Conservation (phyloP, 1,140 invertebrate genomes). For the Drosophila varians region DNA sequence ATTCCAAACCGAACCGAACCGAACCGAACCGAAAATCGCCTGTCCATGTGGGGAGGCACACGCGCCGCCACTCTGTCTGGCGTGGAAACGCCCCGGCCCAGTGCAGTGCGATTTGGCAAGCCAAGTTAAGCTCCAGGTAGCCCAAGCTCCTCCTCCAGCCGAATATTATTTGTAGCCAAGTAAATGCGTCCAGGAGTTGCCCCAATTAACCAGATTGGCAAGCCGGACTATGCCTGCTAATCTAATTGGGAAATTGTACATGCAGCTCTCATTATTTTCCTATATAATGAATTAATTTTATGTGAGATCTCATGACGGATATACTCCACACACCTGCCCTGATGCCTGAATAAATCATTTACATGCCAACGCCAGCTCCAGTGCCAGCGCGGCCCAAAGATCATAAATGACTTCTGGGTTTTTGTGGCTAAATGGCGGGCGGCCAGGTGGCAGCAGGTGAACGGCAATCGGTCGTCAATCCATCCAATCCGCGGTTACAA, state of each 20-base stretch:
- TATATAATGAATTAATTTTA: constrained; percentile 36
- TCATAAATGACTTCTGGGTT: constrained; percentile 65
- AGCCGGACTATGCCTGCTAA: constrained; percentile 16
- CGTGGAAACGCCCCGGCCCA: constrained; percentile 7
- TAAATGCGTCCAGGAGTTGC: constrained; percentile 11
- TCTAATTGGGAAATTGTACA: constrained; percentile 20
- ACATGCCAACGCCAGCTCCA: constrained; percentile 11
- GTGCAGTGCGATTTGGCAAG: constrained; percentile 42
- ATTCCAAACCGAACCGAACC: not conserved
- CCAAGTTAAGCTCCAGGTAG: constrained; percentile 18
- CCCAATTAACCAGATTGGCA: constrained; percentile 16
- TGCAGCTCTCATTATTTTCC: constrained; percentile 30
- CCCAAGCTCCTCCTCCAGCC: constrained; percentile 2
- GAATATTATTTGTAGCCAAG: constrained; percentile 29
- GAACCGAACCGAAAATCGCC: constrained; percentile 2
- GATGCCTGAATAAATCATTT: constrained; percentile 15
- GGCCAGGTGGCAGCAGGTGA: no score
- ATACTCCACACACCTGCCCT: constrained; percentile 25
- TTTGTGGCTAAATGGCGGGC: constrained; percentile 35
- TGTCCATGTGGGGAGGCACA: constrained; percentile 18
- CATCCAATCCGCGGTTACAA: constrained; percentile 12
- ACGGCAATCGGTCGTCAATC: constrained; percentile 64
- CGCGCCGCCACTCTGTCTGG: constrained; percentile 28
- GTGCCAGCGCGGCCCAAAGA: constrained; percentile 24
- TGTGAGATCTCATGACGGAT: constrained; percentile 23